Evolutionary conservation across 2,797 vertebrate species (phyloP), one percentile per base, ranked within the genome.

Genomic region (Holocentrus rufus): DNA sequence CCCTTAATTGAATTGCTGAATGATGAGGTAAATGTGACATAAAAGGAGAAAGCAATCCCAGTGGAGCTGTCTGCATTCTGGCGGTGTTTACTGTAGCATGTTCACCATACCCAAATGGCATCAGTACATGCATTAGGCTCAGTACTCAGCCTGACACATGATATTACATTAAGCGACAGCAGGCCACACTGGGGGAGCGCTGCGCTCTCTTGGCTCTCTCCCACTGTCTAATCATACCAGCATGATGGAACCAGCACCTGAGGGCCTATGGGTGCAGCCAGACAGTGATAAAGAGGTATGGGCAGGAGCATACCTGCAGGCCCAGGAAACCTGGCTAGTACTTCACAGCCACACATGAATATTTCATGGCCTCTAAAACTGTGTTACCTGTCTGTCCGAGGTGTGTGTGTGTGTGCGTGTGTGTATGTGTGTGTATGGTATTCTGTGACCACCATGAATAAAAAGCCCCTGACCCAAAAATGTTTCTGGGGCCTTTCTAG

Each of bases 351-450:
- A 22, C 53, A 53, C 81, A 90, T 91, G 81, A 88, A 92, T 93
- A 90, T 91, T 91, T 91, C 58, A 92, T 87, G 15, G 34, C 25
- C 68, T 81, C 69, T 88, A 79, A 90, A 85, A 82, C 79, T 79
- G 65, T 69, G 50, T 80, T 68, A 86, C 68, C 81, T 79, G 55
- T 27, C 66, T 65, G 23, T 81, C 53, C 64, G 67, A 74, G 20
- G 44, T 56, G 10, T 65, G 30, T 20, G 23, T 42, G 13, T 11
- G 18, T 17, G 15, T 31, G 27, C n/a, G 10, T 31, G 14, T 61
- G n/a, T 25, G 14, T 31, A 31, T 59, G 57, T 59, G 57, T 59
- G 57, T 39, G n/a, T 39, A 31, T 39, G 31, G 14, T 15, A 14
- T 7, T 44, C 14, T 54, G 42, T 50, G 53, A 20, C 49, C 50